Base-by-base conservation (phyloP, 2,113 vertebrate genomes). In the Macheiramphus alcinus region DNA sequence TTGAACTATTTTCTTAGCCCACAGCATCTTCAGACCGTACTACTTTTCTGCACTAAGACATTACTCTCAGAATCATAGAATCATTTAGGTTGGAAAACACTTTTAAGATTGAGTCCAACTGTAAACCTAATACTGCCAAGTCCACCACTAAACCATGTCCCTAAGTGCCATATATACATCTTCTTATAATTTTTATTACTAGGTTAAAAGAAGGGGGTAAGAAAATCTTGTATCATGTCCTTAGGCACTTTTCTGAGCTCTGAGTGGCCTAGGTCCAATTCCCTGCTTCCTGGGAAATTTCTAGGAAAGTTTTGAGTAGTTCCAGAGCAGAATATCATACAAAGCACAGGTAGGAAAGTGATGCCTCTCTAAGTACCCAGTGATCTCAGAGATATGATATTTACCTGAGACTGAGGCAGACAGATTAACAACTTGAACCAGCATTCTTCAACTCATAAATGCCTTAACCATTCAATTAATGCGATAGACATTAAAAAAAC, bases 171-270 rank as follows among this genome's bases (percentile, higher is more conserved):
- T 45, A 38, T 18, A 16, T 26, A 13, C 20, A 4, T 7, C 26
- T 26, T 7, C 14, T 62, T 76, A 6, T 63, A 68, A 23, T 19
- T 43, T 3, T 71, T 32, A 22, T 11, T 52, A 11, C 55, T 31
- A 55, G 9, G 3, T 27, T 61, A 58, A 10, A 85, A 75, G n/a
- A 55, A 72, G 0, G 2, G 0, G 0, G 1, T 70, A 22, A 73
- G 27, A 52, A 45, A 59, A 32, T 73, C 5, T 48, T 31, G 5
- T 42, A 20, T 26, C 13, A 26, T 15, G 9, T 63, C 47, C 14
- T 42, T 55, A 11, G 6, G 12, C 43, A 50, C 8, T 50, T 65
- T 38, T 50, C 50, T 72, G 58, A 73, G 43, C 26, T 52, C 22
- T 65, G 22, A 5, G 18, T 74, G 12, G 10, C 27, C 18, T 45